phyloP scores from a whole-genome alignment of 2,113 vertebrate species.

The Cyphomyrus discorhynchus region DNA sequence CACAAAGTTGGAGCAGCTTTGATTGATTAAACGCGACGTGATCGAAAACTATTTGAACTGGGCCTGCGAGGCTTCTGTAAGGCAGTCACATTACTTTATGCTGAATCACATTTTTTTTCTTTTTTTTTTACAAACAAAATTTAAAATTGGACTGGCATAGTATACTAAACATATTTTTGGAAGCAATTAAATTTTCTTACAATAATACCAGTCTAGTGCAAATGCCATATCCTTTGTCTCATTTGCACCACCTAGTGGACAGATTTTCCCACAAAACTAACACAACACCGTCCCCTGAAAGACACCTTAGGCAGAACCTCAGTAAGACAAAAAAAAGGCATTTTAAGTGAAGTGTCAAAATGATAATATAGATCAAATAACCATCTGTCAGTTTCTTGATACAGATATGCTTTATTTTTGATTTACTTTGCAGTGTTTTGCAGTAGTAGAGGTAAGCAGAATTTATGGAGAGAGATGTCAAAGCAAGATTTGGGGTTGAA shows the following conservation, averaged over 20 bases:
- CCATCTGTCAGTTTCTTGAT: neutral
- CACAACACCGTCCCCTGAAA: neutral
- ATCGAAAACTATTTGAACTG: neutral
- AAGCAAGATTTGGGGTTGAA: neutral
- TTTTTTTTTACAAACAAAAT: neutral
- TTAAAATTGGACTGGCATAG: neutral
- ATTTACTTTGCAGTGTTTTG: neutral
- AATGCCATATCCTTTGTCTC: conserved; percentile 7
- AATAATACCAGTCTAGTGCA: neutral
- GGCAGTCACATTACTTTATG: neutral
- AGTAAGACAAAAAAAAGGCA: neutral
- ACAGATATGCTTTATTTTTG: neutral
- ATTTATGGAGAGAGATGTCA: neutral
- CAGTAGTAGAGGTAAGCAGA: neutral
- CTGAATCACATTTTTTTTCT: neutral
- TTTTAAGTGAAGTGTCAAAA: neutral
- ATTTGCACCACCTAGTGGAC: conserved; percentile 39
- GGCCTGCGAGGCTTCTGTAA: neutral
- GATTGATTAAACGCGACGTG: neutral
- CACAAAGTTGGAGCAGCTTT: neutral
- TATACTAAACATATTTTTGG: neutral
- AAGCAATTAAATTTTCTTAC: neutral
- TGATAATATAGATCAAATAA: neutral
- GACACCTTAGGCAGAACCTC: neutral
- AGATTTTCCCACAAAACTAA: neutral